phyloP scores from a whole-genome alignment of 2,888 invertebrate species.

The Polydrusus pterygomalis region DNA sequence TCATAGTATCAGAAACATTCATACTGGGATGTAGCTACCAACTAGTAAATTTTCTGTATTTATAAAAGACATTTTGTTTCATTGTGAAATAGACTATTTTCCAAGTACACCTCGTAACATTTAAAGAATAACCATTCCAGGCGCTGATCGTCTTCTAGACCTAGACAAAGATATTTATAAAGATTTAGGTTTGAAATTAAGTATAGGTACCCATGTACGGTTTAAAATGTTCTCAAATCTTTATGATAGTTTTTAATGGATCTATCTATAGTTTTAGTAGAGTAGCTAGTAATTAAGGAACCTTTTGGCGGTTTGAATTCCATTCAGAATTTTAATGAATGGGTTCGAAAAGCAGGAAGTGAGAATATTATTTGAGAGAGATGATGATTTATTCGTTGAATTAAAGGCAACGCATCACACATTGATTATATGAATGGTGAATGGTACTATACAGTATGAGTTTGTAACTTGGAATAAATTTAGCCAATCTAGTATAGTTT shows the following conservation, averaged over 20 bases:
- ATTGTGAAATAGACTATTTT: too few species aligned
- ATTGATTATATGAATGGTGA: neutral
- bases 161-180: neutral
- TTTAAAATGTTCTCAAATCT: neutral
- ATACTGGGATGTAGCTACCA: too few species aligned
- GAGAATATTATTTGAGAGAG: conserved; percentile 9
- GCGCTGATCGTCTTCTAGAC: neutral
- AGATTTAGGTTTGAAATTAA: conserved; percentile 6
- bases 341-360: conserved; percentile 41
- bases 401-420: neutral
- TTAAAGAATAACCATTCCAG: neutral
- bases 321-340: conserved; percentile 49
- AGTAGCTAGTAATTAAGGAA: conserved; percentile 34
- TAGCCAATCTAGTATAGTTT: too few species aligned
- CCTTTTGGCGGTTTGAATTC: conserved; percentile 39
- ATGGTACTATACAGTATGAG: too few species aligned
- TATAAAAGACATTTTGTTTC: too few species aligned
- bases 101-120: too few species aligned
- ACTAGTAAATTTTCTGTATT: too few species aligned
- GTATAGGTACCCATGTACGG: neutral
- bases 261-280: conserved; percentile 43
- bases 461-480: too few species aligned
- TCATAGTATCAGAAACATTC: too few species aligned
- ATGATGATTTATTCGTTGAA: conserved; percentile 14
- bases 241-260: conserved; percentile 46